phyloP scores from a whole-genome alignment of 2,888 invertebrate species.

The Liopterus haemorrhoidalis region DNA sequence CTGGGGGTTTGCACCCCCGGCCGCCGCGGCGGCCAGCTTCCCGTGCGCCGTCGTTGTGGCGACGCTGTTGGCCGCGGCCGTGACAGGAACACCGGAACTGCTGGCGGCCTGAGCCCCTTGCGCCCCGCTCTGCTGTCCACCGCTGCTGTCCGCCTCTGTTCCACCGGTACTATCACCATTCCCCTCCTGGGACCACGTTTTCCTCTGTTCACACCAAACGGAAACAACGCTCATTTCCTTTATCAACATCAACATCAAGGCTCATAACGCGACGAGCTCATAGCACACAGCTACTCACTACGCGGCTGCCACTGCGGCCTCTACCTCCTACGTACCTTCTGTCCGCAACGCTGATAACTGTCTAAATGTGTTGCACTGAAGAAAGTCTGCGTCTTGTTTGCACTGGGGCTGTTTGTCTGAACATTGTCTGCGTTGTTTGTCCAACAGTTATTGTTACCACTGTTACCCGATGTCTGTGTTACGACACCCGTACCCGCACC shows the following conservation, averaged over 20 bases:
- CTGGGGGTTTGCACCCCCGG: constrained; percentile 68
- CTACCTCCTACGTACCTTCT: constrained; percentile 50
- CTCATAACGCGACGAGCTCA: neutral
- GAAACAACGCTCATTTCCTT: too few relatives aligned
- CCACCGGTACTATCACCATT: constrained; percentile 57
- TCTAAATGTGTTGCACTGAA: constrained; percentile 63
- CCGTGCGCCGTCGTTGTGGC: constrained; percentile 59
- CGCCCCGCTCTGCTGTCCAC: constrained; percentile 41
- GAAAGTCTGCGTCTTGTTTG: constrained; percentile 50
- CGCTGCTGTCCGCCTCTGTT: constrained; percentile 38
- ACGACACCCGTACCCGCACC: constrained; percentile 37
- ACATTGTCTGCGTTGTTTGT: constrained; percentile 26
- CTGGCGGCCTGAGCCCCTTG: constrained; percentile 39
- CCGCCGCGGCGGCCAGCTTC: constrained; percentile 76
- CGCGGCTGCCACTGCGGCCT: neutral
- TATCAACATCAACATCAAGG: neutral
- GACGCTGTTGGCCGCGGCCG: constrained; percentile 42
- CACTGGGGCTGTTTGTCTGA: constrained; percentile 32
- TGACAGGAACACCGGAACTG: constrained; percentile 41
- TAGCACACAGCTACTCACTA: neutral
- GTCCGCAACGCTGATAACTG: constrained; percentile 61
- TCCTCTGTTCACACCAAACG: constrained; percentile 50
- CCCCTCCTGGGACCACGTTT: constrained; percentile 58
- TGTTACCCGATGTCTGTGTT: constrained; percentile 7
- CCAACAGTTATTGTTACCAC: constrained; percentile 16